These are phyloP conservation scores for Struthidea cinerea DNA, from an alignment of 2,113 vertebrate genomes.

Conservation along the genomic window DNA sequence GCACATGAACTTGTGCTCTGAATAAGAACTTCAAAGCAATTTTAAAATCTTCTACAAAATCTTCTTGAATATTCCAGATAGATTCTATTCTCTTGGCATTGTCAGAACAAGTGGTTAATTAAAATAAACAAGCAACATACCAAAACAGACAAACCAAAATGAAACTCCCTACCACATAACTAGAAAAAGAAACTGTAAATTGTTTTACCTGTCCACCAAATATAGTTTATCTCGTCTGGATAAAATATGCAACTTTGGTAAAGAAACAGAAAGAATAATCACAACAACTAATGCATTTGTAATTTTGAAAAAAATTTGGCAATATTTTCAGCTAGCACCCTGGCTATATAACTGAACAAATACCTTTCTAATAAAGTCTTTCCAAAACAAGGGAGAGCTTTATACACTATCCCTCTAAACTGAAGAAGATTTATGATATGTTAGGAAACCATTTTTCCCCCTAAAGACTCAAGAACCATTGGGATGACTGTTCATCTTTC, in stretches of 20 bases:
- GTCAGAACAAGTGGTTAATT: background rate
- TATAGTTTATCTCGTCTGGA: background rate
- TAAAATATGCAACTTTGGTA: background rate
- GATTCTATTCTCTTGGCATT: background rate
- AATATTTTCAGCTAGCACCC: background rate
- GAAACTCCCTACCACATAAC: background rate
- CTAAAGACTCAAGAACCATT: background rate
- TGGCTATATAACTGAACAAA: background rate
- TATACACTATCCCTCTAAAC: background rate
- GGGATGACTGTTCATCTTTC: background rate
- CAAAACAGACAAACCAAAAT: background rate
- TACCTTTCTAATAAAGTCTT: background rate
- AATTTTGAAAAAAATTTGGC: background rate
- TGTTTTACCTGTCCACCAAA: background rate
- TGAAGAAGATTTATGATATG: background rate
- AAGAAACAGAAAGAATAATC: background rate
- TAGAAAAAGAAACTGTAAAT: background rate
- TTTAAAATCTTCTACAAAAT: background rate
- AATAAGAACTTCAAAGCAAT: slow-evolving; percentile 2
- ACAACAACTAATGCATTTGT: background rate
- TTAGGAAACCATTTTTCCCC: background rate
- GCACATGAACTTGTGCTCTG: background rate
- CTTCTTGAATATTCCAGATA: background rate
- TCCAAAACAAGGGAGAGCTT: background rate
- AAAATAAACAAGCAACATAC: background rate